Evolutionary conservation across 2,113 vertebrate species (phyloP).

Genomic region (Australoheros scitulus): DNA sequence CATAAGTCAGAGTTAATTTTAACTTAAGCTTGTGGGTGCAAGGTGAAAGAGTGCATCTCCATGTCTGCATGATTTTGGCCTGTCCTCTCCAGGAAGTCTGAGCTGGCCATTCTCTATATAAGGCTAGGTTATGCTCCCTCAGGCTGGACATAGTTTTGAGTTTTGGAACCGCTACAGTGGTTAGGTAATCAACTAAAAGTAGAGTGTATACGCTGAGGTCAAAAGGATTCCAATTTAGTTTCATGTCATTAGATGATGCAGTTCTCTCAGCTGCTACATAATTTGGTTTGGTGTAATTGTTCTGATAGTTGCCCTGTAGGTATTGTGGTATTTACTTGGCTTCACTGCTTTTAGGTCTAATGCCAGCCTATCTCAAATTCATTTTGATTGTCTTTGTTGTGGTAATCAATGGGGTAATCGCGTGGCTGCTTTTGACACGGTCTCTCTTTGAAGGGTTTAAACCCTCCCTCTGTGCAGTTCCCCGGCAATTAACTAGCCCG

Average conservation of each 20-base stretch:
- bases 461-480: constrained; percentile 20
- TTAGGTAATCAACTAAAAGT: constrained; percentile 66
- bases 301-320: constrained; percentile 30
- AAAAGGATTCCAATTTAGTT: constrained; percentile 41
- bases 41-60: constrained; percentile 3
- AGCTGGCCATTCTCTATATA: constrained; percentile 62
- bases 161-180: constrained; percentile 59
- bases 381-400: constrained; percentile 29
- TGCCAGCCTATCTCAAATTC: constrained; percentile 33
- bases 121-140: constrained; percentile 56
- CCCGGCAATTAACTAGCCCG: neutral
- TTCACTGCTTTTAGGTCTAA: constrained; percentile 9
- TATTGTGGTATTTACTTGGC: constrained; percentile 20
- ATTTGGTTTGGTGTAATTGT: constrained; percentile 50
- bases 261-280: constrained; percentile 26
- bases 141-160: constrained; percentile 35
- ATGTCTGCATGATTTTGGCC: constrained; percentile 23
- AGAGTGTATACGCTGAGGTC: constrained; percentile 36
- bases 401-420: constrained; percentile 30
- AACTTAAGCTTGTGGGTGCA: neutral
- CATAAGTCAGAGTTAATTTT: constrained; percentile 8
- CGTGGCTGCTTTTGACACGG: constrained; percentile 8
- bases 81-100: constrained; percentile 14
- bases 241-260: constrained; percentile 45
- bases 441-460: constrained; percentile 3